Conservation (phyloP, 2,888 invertebrate genomes). For the Drosophila demipolita region DNA sequence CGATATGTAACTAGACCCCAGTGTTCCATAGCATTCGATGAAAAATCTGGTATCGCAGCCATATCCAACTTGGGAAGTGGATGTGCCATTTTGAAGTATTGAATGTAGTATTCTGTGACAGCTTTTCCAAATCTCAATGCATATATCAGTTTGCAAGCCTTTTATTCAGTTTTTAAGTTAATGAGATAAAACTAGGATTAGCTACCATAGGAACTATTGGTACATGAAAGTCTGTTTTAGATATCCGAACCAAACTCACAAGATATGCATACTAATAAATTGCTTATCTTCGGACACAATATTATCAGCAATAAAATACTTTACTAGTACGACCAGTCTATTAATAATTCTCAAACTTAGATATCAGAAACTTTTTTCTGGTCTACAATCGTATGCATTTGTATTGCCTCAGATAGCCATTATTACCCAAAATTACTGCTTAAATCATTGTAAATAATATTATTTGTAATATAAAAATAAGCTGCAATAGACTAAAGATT, state of each 20-base stretch:
- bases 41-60: conserved; percentile 84
- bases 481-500: not conserved
- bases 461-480: not conserved
- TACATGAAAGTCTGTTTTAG: not conserved
- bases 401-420: not conserved
- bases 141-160: not conserved
- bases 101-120: conserved; percentile 92
- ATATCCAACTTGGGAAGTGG: conserved; percentile 92
- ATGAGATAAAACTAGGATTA: too few species aligned
- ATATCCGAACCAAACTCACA: not conserved
- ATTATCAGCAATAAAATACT: not conserved
- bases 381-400: not conserved
- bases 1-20: conserved; percentile 97
- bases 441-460: not conserved
- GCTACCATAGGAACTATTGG: not conserved
- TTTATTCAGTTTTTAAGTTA: too few species aligned
- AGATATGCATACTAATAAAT: not conserved
- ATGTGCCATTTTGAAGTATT: conserved; percentile 93
- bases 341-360: not conserved
- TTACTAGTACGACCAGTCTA: not conserved
- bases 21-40: conserved; percentile 96
- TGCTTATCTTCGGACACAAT: not conserved
- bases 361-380: not conserved
- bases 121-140: conserved; percentile 87
- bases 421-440: not conserved